phyloP scores from a whole-genome alignment of 2,797 vertebrate genomes.

The Potorous gilbertii region DNA sequence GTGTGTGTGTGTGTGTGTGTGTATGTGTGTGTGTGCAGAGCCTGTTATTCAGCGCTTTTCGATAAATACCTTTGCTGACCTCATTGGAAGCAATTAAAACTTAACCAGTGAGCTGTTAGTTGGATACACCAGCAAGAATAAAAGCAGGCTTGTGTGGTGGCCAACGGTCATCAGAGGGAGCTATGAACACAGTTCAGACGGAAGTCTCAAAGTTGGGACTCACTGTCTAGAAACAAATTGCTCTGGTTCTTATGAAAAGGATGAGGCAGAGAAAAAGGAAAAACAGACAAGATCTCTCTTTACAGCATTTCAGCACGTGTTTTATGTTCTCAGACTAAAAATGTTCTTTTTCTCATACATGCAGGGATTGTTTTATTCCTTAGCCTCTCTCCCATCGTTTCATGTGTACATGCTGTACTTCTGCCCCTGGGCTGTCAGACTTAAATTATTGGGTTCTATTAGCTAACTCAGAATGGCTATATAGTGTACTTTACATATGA shows the following conservation, averaged over 20 bases:
- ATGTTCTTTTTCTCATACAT: slow-evolving; percentile 28
- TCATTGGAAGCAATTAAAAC: slow-evolving; percentile 99
- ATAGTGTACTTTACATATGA: not conserved
- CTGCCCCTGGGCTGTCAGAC: slow-evolving; percentile 45
- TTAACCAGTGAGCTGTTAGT: slow-evolving; percentile 98
- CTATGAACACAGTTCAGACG: slow-evolving; percentile 88
- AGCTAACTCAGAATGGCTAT: slow-evolving; percentile 22
- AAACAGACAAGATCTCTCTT: slow-evolving; percentile 24
- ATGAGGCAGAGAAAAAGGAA: slow-evolving; percentile 35
- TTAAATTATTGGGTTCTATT: slow-evolving; percentile 28
- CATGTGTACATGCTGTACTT: slow-evolving; percentile 43
- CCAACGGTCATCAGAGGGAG: slow-evolving; percentile 94
- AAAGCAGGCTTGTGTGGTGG: slow-evolving; percentile 87
- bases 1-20: slow-evolving; percentile 86
- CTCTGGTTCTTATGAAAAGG: slow-evolving; percentile 38
- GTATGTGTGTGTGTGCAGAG: slow-evolving; percentile 73
- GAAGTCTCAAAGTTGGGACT: slow-evolving; percentile 81
- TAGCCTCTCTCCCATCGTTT: slow-evolving; percentile 54
- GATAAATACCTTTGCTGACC: slow-evolving; percentile 99
- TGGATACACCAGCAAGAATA: slow-evolving; percentile 85
- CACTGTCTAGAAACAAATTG: slow-evolving; percentile 78
- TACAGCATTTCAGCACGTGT: not conserved
- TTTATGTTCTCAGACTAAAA: slow-evolving; percentile 32
- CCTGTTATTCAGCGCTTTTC: slow-evolving; percentile 91
- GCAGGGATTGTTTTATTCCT: not conserved